Base-by-base conservation (phyloP, 1,140 invertebrate genomes). In the Heliconius congener region DNA sequence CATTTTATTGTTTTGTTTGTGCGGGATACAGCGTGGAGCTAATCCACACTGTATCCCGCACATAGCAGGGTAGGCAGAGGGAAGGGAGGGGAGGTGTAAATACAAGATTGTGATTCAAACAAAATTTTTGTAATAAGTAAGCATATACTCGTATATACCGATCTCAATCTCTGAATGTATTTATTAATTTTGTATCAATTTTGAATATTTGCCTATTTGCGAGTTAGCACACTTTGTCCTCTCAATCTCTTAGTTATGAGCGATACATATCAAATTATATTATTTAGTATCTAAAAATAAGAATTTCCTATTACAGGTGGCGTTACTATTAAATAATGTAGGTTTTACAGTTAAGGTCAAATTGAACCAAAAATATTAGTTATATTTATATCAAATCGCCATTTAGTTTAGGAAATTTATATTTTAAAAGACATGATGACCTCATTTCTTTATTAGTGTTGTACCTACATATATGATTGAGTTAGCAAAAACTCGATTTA, bases 251-350 rank as follows among this genome's bases (percentile, higher is more conserved):
- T 66, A 27, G 27, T 66, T 66, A n/a, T 66, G 30, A 27, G 8
- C 60, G 13, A 27, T 30, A 66, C 60, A 66, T 66, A 66, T 66
- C 60, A 66, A 30, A 66, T 27, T 27, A 16, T 66, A 66, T 66
- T 66, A 66, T 66, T 66, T 66, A 66, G 60, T 66, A 13, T 66
- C 2, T 66, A 16, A 66, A 66, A 66, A 66, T 66, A 66, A 66
- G 60, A 66, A 66, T 30, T 66, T 66, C 60, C 23, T 27, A 66
- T 3, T 5, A 13, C 3, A 27, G n/a, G n/a, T 27, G 60, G 60
- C 60, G 60, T 66, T 66, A 30, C 23, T 27, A 11, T 30, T 3
- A 27, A 66, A 52, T 19, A 52, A 52, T 52, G 50, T 66, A 66
- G n/a, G 11, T n/a, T 57, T 66, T 66, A 27, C 16, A 66, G 9